These are phyloP conservation scores for Chrysopa pallens DNA, from an alignment of 1,140 invertebrate species.

Conservation along the genomic window DNA sequence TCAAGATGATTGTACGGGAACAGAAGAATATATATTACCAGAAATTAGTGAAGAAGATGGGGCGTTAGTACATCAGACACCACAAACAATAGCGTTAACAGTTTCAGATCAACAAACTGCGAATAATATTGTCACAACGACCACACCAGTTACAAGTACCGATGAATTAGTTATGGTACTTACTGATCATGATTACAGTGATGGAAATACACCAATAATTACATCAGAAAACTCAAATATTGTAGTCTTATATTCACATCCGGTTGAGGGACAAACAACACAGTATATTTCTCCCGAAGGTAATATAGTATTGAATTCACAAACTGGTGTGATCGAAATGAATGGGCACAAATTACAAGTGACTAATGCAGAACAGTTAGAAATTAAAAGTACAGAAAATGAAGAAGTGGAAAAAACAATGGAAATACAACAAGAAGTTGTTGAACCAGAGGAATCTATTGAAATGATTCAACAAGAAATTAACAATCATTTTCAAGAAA, in stretches of 20 bases:
- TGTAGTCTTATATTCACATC: slow-evolving; percentile 39
- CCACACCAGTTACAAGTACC: slow-evolving; percentile 8
- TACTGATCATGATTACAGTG: slow-evolving; percentile 22
- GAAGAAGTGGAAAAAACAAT: no score
- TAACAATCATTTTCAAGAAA: slow-evolving; percentile 2
- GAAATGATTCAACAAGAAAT: slow-evolving; percentile 20
- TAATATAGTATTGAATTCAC: slow-evolving; percentile 30
- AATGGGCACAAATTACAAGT: slow-evolving; percentile 15
- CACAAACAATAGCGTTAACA: no score
- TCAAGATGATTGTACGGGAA: not conserved
- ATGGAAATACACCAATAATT: slow-evolving; percentile 18
- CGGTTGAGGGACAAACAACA: slow-evolving; percentile 29
- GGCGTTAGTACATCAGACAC: no score
- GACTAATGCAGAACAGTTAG: slow-evolving; percentile 11
- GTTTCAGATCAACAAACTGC: no score
- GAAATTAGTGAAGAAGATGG: not conserved
- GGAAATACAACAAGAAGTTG: slow-evolving; percentile 6
- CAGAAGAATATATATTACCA: not conserved
- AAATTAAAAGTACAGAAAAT: slow-evolving; percentile 12
- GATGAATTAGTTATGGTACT: slow-evolving; percentile 23
- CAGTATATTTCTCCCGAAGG: slow-evolving; percentile 26
- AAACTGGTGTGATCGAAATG: slow-evolving; percentile 28
- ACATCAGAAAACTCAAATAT: slow-evolving; percentile 32
- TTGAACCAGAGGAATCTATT: slow-evolving; percentile 16
- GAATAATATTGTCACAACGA: no score